phyloP scores from a whole-genome alignment of 2,113 vertebrate species.

The Corydoras maculifer region DNA sequence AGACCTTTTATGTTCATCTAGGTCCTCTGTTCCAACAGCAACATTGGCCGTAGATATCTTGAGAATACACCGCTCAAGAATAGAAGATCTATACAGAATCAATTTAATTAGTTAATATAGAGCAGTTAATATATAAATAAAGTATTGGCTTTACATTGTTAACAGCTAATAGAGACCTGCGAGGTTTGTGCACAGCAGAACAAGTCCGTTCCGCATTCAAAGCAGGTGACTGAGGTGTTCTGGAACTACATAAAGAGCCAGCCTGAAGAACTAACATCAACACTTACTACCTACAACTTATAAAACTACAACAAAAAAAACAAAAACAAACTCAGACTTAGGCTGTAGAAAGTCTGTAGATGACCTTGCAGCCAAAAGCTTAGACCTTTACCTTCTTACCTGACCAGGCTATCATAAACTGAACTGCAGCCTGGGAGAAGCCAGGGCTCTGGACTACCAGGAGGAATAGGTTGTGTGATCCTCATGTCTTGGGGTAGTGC shows the following conservation, averaged over 20 bases:
- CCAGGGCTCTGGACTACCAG: slow-evolving; percentile 66
- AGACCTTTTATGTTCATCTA: slow-evolving; percentile 51
- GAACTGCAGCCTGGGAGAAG: slow-evolving; percentile 70
- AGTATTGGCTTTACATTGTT: not conserved
- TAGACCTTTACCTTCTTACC: slow-evolving; percentile 50
- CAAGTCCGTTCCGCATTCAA: slow-evolving; percentile 44
- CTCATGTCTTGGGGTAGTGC: slow-evolving; percentile 42
- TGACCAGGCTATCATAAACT: slow-evolving; percentile 71
- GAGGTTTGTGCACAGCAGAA: slow-evolving; percentile 47
- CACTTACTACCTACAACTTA: not conserved
- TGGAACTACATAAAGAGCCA: slow-evolving; percentile 24
- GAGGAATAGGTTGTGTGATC: slow-evolving; percentile 19
- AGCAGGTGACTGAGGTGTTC: slow-evolving; percentile 39
- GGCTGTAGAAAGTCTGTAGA: not conserved
- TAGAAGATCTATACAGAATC: slow-evolving; percentile 57
- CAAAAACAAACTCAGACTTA: not conserved
- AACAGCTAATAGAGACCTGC: slow-evolving; percentile 46
- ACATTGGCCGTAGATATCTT: slow-evolving; percentile 72
- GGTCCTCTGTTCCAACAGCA: slow-evolving; percentile 72
- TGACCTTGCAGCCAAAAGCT: not conserved
- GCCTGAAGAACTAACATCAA: not conserved
- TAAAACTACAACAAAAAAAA: not conserved
- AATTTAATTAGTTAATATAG: not conserved
- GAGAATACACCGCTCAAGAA: slow-evolving; percentile 70
- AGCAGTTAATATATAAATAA: not conserved